Conservation (phyloP, 2,888 invertebrate genomes). For the Alloscopus bannaensis region DNA sequence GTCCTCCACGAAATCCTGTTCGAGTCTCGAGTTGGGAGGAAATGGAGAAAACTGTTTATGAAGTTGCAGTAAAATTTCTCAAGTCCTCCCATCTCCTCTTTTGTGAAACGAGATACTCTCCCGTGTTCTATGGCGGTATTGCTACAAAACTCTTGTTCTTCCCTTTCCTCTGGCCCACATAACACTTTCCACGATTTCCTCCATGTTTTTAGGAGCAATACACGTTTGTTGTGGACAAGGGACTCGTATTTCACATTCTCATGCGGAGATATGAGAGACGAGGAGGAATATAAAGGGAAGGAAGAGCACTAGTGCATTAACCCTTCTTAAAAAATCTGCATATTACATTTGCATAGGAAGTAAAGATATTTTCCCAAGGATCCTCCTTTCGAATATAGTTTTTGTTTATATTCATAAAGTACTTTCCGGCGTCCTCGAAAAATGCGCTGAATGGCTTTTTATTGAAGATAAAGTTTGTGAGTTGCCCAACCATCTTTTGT, state of each 20-base stretch:
- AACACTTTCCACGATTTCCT: background rate
- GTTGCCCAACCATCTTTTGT: conserved; percentile 46
- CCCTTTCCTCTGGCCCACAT: background rate
- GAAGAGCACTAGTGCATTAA: conserved; percentile 47
- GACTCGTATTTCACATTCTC: conserved; percentile 54
- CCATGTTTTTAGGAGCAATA: conserved; percentile 16
- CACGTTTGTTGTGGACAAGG: conserved; percentile 54
- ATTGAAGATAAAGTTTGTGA: conserved; percentile 50
- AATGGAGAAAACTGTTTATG: conserved; percentile 38
- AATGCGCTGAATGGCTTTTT: conserved; percentile 36
- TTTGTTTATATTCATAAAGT: conserved; percentile 18
- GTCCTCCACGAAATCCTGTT: too few relatives aligned
- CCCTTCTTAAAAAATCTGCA: conserved; percentile 53
- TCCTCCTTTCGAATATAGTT: background rate
- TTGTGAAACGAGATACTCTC: conserved; percentile 26
- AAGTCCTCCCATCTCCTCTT: conserved; percentile 39
- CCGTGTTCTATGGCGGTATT: too few relatives aligned
- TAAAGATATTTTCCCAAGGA: conserved; percentile 33
- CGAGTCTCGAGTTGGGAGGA: too few relatives aligned
- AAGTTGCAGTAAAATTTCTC: conserved; percentile 52
- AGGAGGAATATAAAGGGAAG: conserved; percentile 38
- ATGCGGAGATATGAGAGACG: background rate
- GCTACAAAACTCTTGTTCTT: background rate
- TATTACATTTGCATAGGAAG: conserved; percentile 43
- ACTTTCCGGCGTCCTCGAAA: background rate